A percentile compares a stretch with the other conserved stretches of the same genome.
These are phyloP conservation scores for Saimiri boliviensis DNA, from an alignment of 2,113 vertebrate species.

Conservation along the genomic window DNA sequence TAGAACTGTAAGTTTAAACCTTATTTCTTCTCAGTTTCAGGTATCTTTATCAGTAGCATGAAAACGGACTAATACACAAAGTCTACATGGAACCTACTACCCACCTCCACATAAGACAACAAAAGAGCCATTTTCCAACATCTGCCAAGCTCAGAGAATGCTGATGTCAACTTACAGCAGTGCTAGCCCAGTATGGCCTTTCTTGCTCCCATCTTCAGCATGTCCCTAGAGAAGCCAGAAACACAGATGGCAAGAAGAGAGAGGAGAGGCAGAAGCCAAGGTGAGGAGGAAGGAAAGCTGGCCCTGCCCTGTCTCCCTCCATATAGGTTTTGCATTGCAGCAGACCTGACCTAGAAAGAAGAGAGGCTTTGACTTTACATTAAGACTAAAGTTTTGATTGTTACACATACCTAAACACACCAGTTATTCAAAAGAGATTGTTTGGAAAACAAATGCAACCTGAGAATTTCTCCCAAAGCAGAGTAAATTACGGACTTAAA, in stretches of 20 bases:
- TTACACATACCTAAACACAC: background rate
- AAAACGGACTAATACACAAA: background rate
- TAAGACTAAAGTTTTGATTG: background rate
- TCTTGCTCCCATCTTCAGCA: background rate
- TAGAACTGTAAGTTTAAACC: no score
- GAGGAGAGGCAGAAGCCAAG: background rate
- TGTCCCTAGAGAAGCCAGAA: background rate
- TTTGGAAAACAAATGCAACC: background rate
- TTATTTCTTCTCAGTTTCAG: no score
- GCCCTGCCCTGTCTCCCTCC: rapidly evolving
- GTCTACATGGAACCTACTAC: background rate
- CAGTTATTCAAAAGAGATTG: background rate
- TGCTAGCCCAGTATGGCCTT: background rate
- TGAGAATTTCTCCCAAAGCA: background rate
- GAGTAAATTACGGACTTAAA: background rate
- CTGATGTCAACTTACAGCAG: background rate
- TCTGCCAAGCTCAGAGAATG: background rate
- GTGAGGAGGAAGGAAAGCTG: background rate
- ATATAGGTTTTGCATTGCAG: background rate
- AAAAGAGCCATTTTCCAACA: background rate
- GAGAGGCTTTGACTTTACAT: background rate
- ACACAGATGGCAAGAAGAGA: background rate
- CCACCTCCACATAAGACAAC: background rate
- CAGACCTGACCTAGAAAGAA: background rate
- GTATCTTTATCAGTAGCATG: no score